These are phyloP conservation scores for Melanotaenia boesemani DNA, from an alignment of 2,797 vertebrate genomes.

Conservation along the genomic window DNA sequence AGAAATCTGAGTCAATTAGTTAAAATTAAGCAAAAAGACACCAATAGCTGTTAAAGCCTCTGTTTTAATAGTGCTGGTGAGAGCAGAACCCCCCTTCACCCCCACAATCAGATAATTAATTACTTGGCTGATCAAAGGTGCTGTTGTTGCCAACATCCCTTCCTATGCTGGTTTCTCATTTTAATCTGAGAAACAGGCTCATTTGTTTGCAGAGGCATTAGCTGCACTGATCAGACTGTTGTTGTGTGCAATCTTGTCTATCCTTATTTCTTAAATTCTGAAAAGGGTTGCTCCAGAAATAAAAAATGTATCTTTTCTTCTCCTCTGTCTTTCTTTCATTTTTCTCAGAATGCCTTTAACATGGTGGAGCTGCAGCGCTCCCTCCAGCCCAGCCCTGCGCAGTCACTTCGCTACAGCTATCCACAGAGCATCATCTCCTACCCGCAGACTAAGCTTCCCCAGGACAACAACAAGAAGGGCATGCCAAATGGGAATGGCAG, in stretches of 20 bases:
- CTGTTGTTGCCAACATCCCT: conserved; percentile 60
- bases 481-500: conserved; percentile 63
- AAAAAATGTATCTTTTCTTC: background rate
- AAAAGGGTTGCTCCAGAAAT: conserved; percentile 16
- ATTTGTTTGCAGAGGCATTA: conserved; percentile 57
- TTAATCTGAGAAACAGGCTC: conserved; percentile 42
- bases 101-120: conserved; percentile 77
- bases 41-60: conserved; percentile 57
- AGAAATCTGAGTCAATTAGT: conserved; percentile 61
- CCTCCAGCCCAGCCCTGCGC: conserved; percentile 86
- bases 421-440: conserved; percentile 73
- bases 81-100: conserved; percentile 31
- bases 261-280: conserved; percentile 46
- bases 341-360: conserved; percentile 87
- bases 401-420: conserved; percentile 81
- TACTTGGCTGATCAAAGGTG: conserved; percentile 74
- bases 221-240: conserved; percentile 48
- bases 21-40: conserved; percentile 66
- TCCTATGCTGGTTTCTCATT: conserved; percentile 44
- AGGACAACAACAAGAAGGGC: conserved; percentile 64
- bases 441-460: conserved; percentile 75
- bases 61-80: conserved; percentile 70
- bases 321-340: conserved; percentile 10
- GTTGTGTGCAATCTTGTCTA: conserved; percentile 52
- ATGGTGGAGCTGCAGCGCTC: conserved; percentile 93